These are phyloP conservation scores for Dromiciops gliroides DNA, from an alignment of 2,113 vertebrate genomes.

Conservation along the genomic window DNA sequence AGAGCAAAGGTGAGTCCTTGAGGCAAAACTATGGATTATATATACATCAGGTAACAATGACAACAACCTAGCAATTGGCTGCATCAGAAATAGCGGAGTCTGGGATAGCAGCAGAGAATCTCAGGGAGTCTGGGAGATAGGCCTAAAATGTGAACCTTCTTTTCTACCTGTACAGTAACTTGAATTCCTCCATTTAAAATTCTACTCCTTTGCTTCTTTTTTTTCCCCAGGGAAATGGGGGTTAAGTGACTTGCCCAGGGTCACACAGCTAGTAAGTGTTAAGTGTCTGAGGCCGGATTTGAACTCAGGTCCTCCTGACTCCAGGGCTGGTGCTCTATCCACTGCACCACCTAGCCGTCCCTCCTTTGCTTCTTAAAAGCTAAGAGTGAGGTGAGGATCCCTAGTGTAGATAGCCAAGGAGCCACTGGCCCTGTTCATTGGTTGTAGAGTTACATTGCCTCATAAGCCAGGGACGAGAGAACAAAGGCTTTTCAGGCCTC, in stretches of 20 bases:
- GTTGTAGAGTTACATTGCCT: background rate
- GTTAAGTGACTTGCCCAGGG: too few relatives aligned
- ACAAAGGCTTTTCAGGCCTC: background rate
- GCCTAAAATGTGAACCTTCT: background rate
- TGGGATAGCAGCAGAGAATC: background rate
- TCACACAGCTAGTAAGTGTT: too few relatives aligned
- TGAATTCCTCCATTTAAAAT: background rate
- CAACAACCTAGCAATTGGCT: background rate
- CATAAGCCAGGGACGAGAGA: background rate
- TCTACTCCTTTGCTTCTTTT: background rate
- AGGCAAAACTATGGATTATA: background rate
- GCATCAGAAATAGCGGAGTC: background rate
- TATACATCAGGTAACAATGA: background rate
- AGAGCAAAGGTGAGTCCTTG: background rate
- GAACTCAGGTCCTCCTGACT: too few relatives aligned
- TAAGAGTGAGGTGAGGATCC: background rate
- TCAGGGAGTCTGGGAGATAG: background rate
- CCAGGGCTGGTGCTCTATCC: too few relatives aligned
- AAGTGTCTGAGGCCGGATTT: too few relatives aligned
- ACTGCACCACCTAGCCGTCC: too few relatives aligned
- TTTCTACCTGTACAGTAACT: background rate
- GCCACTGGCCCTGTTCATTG: background rate
- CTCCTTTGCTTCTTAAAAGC: too few relatives aligned
- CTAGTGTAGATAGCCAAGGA: background rate
- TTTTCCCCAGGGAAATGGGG: too few relatives aligned